Evolutionary conservation across 2,888 invertebrate species (phyloP), one percentile per base, ranked within the genome.

Genomic region (Patella pellucida): DNA sequence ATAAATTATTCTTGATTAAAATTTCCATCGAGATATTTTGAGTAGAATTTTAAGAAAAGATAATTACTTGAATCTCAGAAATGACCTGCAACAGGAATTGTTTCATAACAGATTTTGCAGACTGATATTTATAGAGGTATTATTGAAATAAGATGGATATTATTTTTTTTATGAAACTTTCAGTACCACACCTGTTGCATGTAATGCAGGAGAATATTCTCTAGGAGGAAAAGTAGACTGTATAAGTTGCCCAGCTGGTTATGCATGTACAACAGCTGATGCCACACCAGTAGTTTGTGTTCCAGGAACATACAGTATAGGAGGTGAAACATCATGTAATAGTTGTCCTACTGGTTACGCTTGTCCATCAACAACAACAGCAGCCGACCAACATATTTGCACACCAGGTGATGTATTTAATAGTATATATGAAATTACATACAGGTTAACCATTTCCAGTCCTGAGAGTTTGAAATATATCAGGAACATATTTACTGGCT

Each of bases 291-390:
- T 76, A 2, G 78, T 77, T n/a, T 88, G 88, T 75, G 50, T 76
- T 3, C 67, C 83, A 4, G 89, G 89, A 1, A 82, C 81, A 0
- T 89, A 83, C 73, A 84, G 88, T n/a, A 71, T 56, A 0, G 86
- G 82, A 5, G 82, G 85, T 23, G 79, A 79, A 62, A 81, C 79
- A 7, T 31, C 73, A 5, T 88, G 87, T 73, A 80, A 81, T 15
- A 71, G 62, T 1, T 89, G 89, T 82, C 81, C 83, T 7, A 81
- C 86, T 7, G 89, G 89, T 2, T 78, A 82, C n/a, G 83, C 85
- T 19, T 90, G 90, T 79, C 85, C 89, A 5, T 81, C 83, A n/a
- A 87, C 85, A 2, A 85, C 85, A 19, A 79, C 81, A 11, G 79
- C 78, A 2, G 52, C 82, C 2, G 77, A 77, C 23, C 75, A 73